Base-by-base conservation (phyloP, 2,113 vertebrate species). In the Octodon degus region DNA sequence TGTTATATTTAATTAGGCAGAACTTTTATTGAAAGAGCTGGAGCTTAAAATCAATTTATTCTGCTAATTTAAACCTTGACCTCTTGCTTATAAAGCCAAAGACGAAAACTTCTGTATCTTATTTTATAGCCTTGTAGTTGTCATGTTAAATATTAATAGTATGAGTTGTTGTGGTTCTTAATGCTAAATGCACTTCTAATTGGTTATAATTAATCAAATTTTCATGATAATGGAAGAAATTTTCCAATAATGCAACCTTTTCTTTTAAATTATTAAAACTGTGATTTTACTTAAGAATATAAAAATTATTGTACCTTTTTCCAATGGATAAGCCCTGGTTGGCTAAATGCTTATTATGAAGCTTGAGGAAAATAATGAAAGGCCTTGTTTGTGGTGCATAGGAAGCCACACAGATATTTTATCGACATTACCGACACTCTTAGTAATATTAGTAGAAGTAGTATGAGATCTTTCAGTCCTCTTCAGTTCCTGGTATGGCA, bases 1-100 rank as follows among this genome's bases (percentile, higher is more conserved):
- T 97, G 13, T 87, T 93, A 47, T 47, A 63, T 32, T 86, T 96
- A 94, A 95, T 97, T 97, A 97, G 90, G 87, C 11, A 93, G 83
- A 7, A 79, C 95, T 97, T 47, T 60, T 43, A 91, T 65, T 89
- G 90, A 30, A 89, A 93, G 60, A 97, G 16, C 79, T 94, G 91
- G 58, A 95, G 74, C 40, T 97, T 94, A 96, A 98, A 93, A 97
- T 97, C 94, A 96, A 90, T 93, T 97, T 50, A 89, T 95, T 94
- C 93, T 94, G 24, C 63, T 97, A 24, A 72, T 95, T 97, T 97
- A 98, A 97, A 97, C 93, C 92, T 85, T 50, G 95, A 97, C 96
- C 88, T 97, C 63, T 89, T 74, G 34, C 97, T 96, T 63, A 93
- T 81, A 90, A 97, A 96, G 27, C n/a, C 70, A 95, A 97, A 72